Evolutionary conservation across 2,888 invertebrate species (phyloP).

Genomic region (Timema cristinae): DNA sequence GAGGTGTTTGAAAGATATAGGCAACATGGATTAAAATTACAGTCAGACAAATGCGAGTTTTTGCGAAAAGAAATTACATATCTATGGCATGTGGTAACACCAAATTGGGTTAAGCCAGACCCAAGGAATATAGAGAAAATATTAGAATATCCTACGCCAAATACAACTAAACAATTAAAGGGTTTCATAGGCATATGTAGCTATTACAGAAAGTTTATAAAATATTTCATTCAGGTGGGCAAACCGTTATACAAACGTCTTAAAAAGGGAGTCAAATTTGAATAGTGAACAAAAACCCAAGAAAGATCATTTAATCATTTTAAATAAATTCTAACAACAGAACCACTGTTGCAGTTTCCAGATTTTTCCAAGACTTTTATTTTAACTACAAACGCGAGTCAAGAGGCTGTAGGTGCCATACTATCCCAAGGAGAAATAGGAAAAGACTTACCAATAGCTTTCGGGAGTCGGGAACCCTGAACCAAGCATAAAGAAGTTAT

Average conservation of each 20-base stretch:
- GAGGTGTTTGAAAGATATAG: slow-evolving; percentile 22
- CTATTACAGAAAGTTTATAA: slow-evolving; percentile 25
- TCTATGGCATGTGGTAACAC: neutral
- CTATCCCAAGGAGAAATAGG: slow-evolving; percentile 37
- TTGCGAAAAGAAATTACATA: slow-evolving; percentile 16
- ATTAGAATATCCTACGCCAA: neutral
- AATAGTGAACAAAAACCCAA: slow-evolving; percentile 17
- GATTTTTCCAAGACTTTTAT: slow-evolving; percentile 36
- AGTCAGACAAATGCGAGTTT: slow-evolving; percentile 29
- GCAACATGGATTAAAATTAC: slow-evolving; percentile 20
- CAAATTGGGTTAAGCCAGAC: slow-evolving; percentile 21
- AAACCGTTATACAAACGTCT: slow-evolving; percentile 23
- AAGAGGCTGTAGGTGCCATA: slow-evolving; percentile 37
- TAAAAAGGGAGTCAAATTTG: slow-evolving; percentile 8
- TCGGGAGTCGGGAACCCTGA: slow-evolving; percentile 39
- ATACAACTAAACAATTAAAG: neutral
- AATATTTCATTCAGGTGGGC: slow-evolving; percentile 20
- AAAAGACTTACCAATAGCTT: slow-evolving; percentile 41
- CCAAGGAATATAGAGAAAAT: slow-evolving; percentile 10
- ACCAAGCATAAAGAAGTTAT: slow-evolving; percentile 40
- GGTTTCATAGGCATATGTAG: neutral
- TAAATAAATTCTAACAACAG: slow-evolving; percentile 17
- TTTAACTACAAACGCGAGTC: slow-evolving; percentile 40
- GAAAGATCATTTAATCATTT: slow-evolving; percentile 19
- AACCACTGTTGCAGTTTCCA: slow-evolving; percentile 27